These are phyloP conservation scores for Gandaritis pyraliata DNA, from an alignment of 2,888 invertebrate genomes.

Conservation along the genomic window DNA sequence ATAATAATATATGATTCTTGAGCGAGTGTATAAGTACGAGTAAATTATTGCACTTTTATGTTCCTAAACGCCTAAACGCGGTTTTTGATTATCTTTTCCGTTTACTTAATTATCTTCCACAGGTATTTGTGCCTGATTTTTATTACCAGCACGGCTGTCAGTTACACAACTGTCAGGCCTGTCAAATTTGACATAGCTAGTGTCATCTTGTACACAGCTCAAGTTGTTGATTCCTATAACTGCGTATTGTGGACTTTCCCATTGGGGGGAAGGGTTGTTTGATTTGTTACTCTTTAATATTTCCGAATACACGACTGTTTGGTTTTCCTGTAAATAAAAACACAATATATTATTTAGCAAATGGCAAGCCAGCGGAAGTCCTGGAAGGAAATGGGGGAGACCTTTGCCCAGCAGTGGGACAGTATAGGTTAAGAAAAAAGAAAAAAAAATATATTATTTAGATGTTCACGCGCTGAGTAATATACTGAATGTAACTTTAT, in stretches of 20 bases:
- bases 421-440: too few relatives aligned
- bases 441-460: too few relatives aligned
- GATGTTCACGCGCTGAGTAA: too few relatives aligned
- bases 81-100: background rate
- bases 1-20: too few relatives aligned
- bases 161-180: conserved; percentile 1
- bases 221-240: conserved; percentile 1
- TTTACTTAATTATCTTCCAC: background rate
- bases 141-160: background rate
- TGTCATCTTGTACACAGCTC: background rate
- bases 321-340: background rate
- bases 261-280: background rate
- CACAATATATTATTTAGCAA: too few relatives aligned
- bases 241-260: background rate
- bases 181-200: conserved; percentile 1
- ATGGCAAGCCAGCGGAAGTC: too few relatives aligned
- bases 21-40: too few relatives aligned
- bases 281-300: background rate
- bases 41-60: too few relatives aligned
- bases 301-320: background rate
- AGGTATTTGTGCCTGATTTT: background rate
- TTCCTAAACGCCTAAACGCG: too few relatives aligned
- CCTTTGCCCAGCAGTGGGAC: too few relatives aligned
- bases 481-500: too few relatives aligned
- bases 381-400: too few relatives aligned